Conservation (phyloP, 2,113 vertebrate genomes). For the Phainopepla nitens region DNA sequence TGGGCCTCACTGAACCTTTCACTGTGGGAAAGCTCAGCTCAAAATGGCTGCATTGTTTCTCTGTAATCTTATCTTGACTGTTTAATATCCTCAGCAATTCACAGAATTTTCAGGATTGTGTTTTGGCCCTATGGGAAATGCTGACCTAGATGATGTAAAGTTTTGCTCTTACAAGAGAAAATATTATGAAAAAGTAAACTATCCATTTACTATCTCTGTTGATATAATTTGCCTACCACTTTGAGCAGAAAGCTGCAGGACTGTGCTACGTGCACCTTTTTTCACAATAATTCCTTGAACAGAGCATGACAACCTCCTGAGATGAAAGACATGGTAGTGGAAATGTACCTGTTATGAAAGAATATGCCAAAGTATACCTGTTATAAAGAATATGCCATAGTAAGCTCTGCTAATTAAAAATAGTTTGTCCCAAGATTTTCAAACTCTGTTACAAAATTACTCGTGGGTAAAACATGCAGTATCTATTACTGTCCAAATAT, state of each 20-base stretch:
- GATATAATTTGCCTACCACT: neutral
- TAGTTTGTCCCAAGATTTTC: neutral
- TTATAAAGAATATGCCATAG: neutral
- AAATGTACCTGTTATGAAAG: neutral
- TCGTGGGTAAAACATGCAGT: neutral
- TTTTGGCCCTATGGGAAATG: slow-evolving; percentile 55
- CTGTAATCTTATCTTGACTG: slow-evolving; percentile 67
- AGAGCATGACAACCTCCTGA: neutral
- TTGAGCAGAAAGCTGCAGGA: neutral
- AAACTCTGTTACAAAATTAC: neutral
- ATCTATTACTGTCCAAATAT: neutral
- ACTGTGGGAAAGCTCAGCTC: slow-evolving; percentile 71
- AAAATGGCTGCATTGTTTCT: slow-evolving; percentile 73
- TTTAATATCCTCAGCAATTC: slow-evolving; percentile 67
- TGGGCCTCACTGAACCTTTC: slow-evolving; percentile 65
- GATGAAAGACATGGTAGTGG: neutral
- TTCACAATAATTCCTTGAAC: neutral
- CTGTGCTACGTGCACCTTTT: neutral
- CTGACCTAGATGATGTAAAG: slow-evolving; percentile 37
- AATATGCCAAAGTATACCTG: neutral
- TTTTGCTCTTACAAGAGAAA: slow-evolving; percentile 36
- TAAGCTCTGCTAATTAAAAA: neutral
- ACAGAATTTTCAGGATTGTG: slow-evolving; percentile 57
- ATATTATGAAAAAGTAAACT: slow-evolving; percentile 11
- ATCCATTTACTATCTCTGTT: neutral